phyloP scores from a whole-genome alignment of 2,113 vertebrate genomes.

The Mastomys coucha region DNA sequence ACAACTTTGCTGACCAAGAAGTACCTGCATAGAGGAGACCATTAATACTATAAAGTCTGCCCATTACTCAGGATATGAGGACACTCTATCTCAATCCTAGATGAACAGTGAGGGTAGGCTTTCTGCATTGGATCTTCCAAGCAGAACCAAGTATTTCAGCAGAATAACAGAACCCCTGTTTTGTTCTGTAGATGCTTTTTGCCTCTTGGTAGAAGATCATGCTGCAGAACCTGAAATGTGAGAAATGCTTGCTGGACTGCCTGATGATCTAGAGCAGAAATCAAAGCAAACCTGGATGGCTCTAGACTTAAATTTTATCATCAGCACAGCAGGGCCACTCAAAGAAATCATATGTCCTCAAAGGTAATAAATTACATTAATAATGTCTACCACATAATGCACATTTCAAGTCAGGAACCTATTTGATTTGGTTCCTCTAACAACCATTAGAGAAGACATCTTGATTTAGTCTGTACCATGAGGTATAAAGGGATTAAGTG shows the following conservation, averaged over 20 bases:
- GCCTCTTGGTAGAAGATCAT: not conserved
- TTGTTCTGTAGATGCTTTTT: not conserved
- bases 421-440: not conserved
- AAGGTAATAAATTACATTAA: not conserved
- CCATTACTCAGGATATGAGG: not conserved
- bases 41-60: not conserved
- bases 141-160: accelerated
- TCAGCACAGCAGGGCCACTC: not conserved
- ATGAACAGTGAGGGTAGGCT: not conserved
- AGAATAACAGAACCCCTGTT: not conserved
- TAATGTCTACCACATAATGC: not conserved
- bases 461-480: not conserved
- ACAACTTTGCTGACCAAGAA: not conserved
- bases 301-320: not conserved
- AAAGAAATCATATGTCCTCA: conserved; percentile 7
- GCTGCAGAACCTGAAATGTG: not conserved
- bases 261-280: conserved; percentile 16
- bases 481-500: not conserved
- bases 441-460: not conserved
- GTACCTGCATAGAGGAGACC: not conserved
- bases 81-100: not conserved
- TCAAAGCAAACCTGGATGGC: not conserved
- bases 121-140: not conserved
- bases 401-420: not conserved
- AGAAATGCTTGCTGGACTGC: not conserved